Conservation (phyloP, 1,140 invertebrate species). For the Orussus abietinus region DNA sequence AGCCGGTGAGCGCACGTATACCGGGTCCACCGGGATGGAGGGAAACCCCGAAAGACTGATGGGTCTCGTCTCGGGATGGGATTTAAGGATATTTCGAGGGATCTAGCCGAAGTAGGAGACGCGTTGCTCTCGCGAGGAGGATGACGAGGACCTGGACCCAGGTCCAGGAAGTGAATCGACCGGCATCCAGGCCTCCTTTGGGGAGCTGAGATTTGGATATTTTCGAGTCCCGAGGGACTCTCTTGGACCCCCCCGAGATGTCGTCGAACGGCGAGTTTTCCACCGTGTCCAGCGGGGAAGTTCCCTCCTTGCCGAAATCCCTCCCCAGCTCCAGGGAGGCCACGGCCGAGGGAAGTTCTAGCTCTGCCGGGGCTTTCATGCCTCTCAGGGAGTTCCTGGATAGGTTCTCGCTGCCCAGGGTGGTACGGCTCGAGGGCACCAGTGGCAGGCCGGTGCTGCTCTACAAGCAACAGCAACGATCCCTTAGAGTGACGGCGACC, state of each 20-base stretch:
- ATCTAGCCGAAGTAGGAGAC: no score
- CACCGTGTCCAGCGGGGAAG: slow-evolving; percentile 49
- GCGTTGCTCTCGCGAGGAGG: no score
- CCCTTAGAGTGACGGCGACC: slow-evolving; percentile 47
- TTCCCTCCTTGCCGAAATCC: slow-evolving; percentile 45
- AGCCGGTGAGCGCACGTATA: slow-evolving; percentile 11
- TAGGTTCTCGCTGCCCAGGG: slow-evolving; percentile 46
- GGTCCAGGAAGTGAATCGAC: no score
- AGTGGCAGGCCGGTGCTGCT: slow-evolving; percentile 45
- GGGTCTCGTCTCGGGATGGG: no score
- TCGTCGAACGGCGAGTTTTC: slow-evolving; percentile 51
- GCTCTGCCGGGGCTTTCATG: slow-evolving; percentile 39
- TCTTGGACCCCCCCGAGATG: slow-evolving; percentile 24
- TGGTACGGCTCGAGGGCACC: slow-evolving; percentile 49
- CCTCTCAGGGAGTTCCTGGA: slow-evolving; percentile 48
- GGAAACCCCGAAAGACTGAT: no score
- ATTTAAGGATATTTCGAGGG: no score
- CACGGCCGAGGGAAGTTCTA: slow-evolving; percentile 46
- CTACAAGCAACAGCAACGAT: slow-evolving; percentile 50
- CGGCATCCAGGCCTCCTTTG: no score
- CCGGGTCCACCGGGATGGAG: no score
- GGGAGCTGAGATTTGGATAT: no score
- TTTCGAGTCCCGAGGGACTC: background rate
- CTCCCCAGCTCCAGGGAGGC: slow-evolving; percentile 48
- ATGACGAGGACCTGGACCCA: no score